Evolutionary conservation across 1,140 invertebrate species (phyloP), one percentile per base, ranked within the genome.

Genomic region (Mercenaria mercenaria): DNA sequence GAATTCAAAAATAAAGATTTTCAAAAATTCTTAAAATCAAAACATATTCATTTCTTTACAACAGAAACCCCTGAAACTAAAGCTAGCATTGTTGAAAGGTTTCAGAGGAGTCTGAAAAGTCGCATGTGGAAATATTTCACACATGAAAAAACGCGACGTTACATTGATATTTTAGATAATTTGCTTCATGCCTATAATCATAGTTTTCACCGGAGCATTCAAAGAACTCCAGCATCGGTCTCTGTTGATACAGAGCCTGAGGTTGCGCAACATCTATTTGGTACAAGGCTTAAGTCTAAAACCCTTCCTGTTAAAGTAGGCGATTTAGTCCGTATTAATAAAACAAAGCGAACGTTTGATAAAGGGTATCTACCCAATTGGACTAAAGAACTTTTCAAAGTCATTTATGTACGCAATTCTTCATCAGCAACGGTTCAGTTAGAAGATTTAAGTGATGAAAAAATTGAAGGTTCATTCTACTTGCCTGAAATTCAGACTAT

Each of bases 361-460:
- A 90, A 87, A 72, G 76, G 89, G 23, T 90, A 90, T 76, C 50
- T 52, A 29, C 82, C 82, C 1, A 76, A 84, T 32, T 90, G 82
- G 89, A 85, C 81, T 23, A 69, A 4, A 20, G 67, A 69, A 69
- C 10, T 69, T 4, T 69, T 69, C 32, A 52, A 59, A 43, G 85
- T 77, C 3, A 41, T 18, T 77, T 11, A 50, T 56, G 32, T 56
- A 3, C 18, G 32, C 76, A 18, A 37, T 13, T 15, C 13, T 2
- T 11, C n/a, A 6, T 11, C 39, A 59, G 0, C 59, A 15, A 15
- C 50, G 11, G 37, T 32, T 13, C 23, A 67, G 18, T 8, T 87
- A 1, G 23, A 86, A 77, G 69, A 87, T 77, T 23, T 37, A 26
- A 10, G 50, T 8, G 50, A 34, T 13, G 84, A 87, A 59, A 29